Percentiles rank a stretch among this genome's conserved stretches.
These are phyloP conservation scores for Cliona cf. orientalis DNA, from an alignment of 37 sponge, comb jelly and placozoan species.

Conservation along the genomic window DNA sequence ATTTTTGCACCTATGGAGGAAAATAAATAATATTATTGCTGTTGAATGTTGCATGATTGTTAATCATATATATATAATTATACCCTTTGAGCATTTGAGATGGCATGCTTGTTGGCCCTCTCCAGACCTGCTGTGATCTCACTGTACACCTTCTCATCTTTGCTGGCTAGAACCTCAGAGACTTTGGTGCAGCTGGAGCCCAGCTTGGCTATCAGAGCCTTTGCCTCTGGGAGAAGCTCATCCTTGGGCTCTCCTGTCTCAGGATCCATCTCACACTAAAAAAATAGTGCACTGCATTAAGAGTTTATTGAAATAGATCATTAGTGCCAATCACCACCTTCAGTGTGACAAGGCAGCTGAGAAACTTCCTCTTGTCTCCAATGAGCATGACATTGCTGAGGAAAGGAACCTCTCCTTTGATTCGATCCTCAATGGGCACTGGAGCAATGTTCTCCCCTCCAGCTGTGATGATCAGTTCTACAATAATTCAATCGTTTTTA, in stretches of 20 bases:
- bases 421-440: constrained; percentile 70
- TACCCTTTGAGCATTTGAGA: constrained; percentile 88
- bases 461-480: constrained; percentile 90
- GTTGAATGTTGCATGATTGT: too few species aligned
- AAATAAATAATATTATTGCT: background rate
- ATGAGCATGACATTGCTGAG: constrained; percentile 85
- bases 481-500: too few species aligned
- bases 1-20: constrained; percentile 51
- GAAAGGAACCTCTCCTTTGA: constrained; percentile 83
- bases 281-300: background rate
- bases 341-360: constrained; percentile 82
- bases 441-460: constrained; percentile 93
- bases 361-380: constrained; percentile 81
- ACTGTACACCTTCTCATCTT: constrained; percentile 63
- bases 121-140: constrained; percentile 83
- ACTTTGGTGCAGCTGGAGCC: constrained; percentile 68
- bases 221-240: constrained; percentile 50
- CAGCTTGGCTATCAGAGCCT: constrained; percentile 14
- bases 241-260: constrained; percentile 78
- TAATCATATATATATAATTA: background rate
- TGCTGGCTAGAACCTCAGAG: constrained; percentile 73
- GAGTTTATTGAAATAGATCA: background rate
- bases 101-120: constrained; percentile 62
- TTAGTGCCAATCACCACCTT: constrained; percentile 65
- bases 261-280: constrained; percentile 82